A percentile compares a stretch with the other conserved stretches of the same genome.
Conservation (phyloP, 2,888 invertebrate species). For the Tanytarsus gracilentus region DNA sequence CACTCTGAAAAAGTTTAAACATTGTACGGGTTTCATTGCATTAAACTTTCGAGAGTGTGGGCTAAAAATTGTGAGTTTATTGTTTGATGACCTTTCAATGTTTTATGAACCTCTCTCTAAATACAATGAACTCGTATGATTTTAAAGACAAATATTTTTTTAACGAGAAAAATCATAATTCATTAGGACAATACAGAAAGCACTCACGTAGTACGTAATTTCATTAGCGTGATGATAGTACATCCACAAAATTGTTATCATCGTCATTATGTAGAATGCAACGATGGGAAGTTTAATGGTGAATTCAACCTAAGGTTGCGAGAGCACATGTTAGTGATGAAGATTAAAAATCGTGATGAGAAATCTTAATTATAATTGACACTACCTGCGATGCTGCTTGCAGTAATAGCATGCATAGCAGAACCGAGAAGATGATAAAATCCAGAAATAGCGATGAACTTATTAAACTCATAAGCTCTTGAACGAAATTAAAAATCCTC, state of each 20-base stretch:
- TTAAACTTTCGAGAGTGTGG: no score
- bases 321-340: background rate
- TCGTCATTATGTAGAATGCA: slow-evolving; percentile 29
- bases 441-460: slow-evolving; percentile 27
- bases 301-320: background rate
- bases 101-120: no score
- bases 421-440: slow-evolving; percentile 29
- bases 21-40: no score
- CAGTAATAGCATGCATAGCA: slow-evolving; percentile 27
- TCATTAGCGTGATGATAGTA: slow-evolving; percentile 30
- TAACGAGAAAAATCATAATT: no score
- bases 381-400: slow-evolving; percentile 29
- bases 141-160: no score
- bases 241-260: slow-evolving; percentile 30
- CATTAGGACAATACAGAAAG: no score
- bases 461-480: slow-evolving; percentile 10
- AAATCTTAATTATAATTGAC: background rate
- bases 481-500: background rate
- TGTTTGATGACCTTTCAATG: no score
- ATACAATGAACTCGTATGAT: no score
- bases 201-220: slow-evolving; percentile 24
- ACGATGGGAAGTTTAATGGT: slow-evolving; percentile 21
- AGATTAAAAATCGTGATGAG: background rate
- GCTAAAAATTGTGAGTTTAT: no score
- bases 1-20: slow-evolving; percentile 8